Percentiles rank a stretch among this genome's conserved stretches.
phyloP scores from a whole-genome alignment of 2,888 invertebrate species.

The Drosophila paramelanica region DNA sequence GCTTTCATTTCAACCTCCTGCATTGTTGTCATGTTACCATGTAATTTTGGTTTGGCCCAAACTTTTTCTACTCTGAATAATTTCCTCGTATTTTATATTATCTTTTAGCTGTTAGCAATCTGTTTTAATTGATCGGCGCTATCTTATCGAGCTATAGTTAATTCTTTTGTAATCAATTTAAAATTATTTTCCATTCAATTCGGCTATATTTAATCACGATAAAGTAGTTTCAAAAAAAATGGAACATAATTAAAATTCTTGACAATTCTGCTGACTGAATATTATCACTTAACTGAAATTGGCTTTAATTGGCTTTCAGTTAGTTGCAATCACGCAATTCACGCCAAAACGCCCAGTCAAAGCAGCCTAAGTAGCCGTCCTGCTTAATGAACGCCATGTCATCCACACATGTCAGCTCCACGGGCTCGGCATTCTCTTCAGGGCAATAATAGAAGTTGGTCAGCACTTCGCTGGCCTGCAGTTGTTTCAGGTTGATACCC shows the following conservation, averaged over 20 bases:
- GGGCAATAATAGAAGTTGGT: conserved; percentile 52
- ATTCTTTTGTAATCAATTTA: conserved; percentile 64
- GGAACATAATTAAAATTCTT: conserved; percentile 50
- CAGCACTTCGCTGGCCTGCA: conserved; percentile 29
- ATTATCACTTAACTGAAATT: conserved; percentile 10
- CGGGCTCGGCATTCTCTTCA: conserved; percentile 3
- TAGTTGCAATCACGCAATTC: conserved; percentile 47
- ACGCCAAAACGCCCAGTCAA: conserved; percentile 52
- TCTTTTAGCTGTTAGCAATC: not conserved
- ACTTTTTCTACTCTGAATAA: conserved; percentile 29
- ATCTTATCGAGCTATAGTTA: conserved; percentile 33
- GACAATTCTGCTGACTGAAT: conserved; percentile 8
- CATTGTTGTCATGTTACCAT: conserved; percentile 14
- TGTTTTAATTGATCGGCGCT: conserved; percentile 6
- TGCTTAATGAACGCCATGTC: conserved; percentile 42
- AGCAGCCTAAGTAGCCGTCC: conserved; percentile 61
- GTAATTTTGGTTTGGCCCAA: conserved; percentile 35
- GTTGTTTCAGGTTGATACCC: conserved; percentile 47
- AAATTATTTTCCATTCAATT: conserved; percentile 53
- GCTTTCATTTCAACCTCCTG: conserved; percentile 21
- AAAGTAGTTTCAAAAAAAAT: conserved; percentile 29
- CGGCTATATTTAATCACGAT: conserved; percentile 60
- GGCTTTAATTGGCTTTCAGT: not conserved
- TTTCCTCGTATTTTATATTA: conserved; percentile 4
- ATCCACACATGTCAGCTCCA: conserved; percentile 23